Evolutionary conservation across 2,113 vertebrate species (phyloP).

Genomic region (Spilogale gracilis): DNA sequence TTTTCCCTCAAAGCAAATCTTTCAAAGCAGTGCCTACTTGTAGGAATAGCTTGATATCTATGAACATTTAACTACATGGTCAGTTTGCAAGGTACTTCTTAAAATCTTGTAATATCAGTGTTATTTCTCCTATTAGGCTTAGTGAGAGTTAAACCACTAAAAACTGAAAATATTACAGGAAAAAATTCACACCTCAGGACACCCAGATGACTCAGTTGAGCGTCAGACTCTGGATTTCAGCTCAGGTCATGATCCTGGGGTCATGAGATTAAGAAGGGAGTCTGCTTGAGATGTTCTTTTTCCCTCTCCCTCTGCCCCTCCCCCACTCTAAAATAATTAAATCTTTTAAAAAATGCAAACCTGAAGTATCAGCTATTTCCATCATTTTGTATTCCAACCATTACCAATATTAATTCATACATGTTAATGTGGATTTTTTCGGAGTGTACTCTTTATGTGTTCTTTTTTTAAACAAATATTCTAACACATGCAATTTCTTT

Average conservation of each 20-base stretch:
- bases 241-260: no score
- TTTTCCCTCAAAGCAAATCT: not conserved
- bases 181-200: not conserved
- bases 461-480: not conserved
- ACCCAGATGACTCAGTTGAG: no score
- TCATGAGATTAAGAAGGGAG: no score
- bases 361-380: not conserved
- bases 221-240: no score
- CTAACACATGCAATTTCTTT: no score
- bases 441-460: not conserved
- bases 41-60: not conserved
- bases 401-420: not conserved
- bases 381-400: not conserved
- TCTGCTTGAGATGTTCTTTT: no score
- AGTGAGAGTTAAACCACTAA: not conserved
- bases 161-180: not conserved
- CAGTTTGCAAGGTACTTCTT: not conserved
- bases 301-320: no score
- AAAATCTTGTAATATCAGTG: not conserved
- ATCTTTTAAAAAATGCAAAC: not conserved
- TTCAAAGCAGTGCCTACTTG: not conserved
- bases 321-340: no score
- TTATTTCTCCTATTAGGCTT: not conserved
- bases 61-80: not conserved
- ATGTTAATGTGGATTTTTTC: not conserved